phyloP scores from a whole-genome alignment of 2,797 vertebrate genomes.

The Sebastiscus albofasciatus region DNA sequence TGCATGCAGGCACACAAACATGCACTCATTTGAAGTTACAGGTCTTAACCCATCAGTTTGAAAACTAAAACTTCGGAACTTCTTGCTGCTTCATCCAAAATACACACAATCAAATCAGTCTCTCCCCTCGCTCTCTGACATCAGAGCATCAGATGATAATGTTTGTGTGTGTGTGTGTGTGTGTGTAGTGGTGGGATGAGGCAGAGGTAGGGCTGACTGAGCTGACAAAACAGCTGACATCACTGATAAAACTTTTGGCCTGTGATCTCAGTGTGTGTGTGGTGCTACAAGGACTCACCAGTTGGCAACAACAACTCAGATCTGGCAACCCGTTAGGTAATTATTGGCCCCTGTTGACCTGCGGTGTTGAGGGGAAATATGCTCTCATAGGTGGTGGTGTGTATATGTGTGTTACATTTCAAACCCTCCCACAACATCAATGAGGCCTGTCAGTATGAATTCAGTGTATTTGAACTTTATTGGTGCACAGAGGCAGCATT shows the following conservation, averaged over 20 bases:
- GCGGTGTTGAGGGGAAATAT: conserved; percentile 40
- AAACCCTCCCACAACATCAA: conserved; percentile 17
- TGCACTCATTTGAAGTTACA: conserved; percentile 4
- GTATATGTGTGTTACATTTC: conserved; percentile 10
- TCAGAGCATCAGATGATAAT: conserved; percentile 34
- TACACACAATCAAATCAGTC: conserved; percentile 16
- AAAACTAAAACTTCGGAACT: background rate
- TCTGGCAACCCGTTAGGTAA: conserved; percentile 52
- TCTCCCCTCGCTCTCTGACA: conserved; percentile 3
- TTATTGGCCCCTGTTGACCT: conserved; percentile 36
- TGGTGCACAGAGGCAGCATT: conserved; percentile 21
- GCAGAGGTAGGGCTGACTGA: conserved; percentile 13
- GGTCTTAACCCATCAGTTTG: background rate
- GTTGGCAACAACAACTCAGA: conserved; percentile 38
- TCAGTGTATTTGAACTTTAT: conserved; percentile 12
- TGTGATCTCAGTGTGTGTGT: conserved; percentile 44
- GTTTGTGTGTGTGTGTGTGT: conserved; percentile 5
- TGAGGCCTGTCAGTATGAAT: conserved; percentile 43
- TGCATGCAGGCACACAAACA: conserved; percentile 36
- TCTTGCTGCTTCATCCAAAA: conserved; percentile 20
- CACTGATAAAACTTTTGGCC: conserved; percentile 48
- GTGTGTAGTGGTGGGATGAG: conserved; percentile 19
- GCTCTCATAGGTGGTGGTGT: conserved; percentile 37
- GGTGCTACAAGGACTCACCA: conserved; percentile 31
- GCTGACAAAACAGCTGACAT: conserved; percentile 63